phyloP scores from a whole-genome alignment of 2,113 vertebrate genomes.

The Elanoides forficatus region DNA sequence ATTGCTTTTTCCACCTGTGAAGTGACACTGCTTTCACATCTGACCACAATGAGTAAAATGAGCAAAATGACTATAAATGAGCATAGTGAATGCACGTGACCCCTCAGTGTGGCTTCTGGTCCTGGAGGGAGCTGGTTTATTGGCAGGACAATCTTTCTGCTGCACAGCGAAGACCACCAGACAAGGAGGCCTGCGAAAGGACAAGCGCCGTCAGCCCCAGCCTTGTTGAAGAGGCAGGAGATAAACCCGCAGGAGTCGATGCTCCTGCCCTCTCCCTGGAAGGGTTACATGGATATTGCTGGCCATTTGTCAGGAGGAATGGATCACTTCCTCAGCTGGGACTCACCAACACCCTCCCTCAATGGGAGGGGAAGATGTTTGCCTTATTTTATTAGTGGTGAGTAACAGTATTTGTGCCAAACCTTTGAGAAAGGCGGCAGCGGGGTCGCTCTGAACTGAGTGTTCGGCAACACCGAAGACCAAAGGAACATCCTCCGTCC shows the following conservation, averaged over 20 bases:
- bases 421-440: background rate
- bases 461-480: background rate
- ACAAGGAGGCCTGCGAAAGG: background rate
- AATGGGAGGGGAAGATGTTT: background rate
- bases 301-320: background rate
- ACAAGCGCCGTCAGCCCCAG: background rate
- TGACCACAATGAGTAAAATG: background rate
- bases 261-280: background rate
- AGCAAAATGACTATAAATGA: background rate
- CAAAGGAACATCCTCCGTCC: background rate
- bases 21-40: background rate
- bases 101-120: background rate
- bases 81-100: background rate
- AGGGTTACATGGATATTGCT: background rate
- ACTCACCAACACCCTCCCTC: background rate
- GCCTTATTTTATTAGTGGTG: background rate
- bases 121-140: background rate
- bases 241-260: background rate
- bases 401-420: background rate
- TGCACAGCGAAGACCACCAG: background rate
- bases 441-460: background rate
- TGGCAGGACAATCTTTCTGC: background rate
- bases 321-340: background rate
- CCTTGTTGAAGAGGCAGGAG: background rate
- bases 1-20: background rate